Evolutionary conservation across 2,797 vertebrate species (phyloP), one percentile per base, ranked within the genome.

Genomic region (Tragelaphus eurycerus): DNA sequence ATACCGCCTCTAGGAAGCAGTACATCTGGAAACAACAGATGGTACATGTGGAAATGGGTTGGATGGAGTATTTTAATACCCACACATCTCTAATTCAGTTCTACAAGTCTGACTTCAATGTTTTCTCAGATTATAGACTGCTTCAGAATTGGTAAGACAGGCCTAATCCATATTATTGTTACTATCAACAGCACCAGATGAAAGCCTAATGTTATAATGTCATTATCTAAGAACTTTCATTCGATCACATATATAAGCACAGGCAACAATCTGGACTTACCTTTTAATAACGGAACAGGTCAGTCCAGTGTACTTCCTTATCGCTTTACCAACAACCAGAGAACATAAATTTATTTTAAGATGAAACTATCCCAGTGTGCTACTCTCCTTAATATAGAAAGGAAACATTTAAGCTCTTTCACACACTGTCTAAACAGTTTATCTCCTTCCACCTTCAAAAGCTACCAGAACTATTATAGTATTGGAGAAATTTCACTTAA

Each of bases 21-120:
- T 98, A 97, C 98, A 99, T 98, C 98, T 99, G 98, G 98, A 98
- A 99, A 98, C 98, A 99, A 98, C 99, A 99, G 98, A 99, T 99
- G 98, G 98, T 95, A 96, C 96, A 97, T 94, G 94, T 98, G 97
- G 98, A 98, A 98, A 99, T 98, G 98, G 98, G 96, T 97, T 98
- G 86, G 97, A 98, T 97, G 96, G 97, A 98, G 96, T 98, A 97
- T 98, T 98, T 99, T 99, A 99, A 99, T 98, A 98, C 95, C 96
- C 98, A 98, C 97, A 98, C 90, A 98, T 98, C 98, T 97, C 98
- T 98, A 98, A 98, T 98, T 98, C 98, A 98, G 96, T 98, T 98
- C 98, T 98, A 95, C 96, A 98, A 97, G 98, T 98, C 98, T 98
- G 98, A 98, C 98, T 99, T 97, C 97, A 97, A 74, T 93, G 94